Evolutionary conservation across 1,140 invertebrate genomes (phyloP).

Genomic region (Scaptomyza montana): DNA sequence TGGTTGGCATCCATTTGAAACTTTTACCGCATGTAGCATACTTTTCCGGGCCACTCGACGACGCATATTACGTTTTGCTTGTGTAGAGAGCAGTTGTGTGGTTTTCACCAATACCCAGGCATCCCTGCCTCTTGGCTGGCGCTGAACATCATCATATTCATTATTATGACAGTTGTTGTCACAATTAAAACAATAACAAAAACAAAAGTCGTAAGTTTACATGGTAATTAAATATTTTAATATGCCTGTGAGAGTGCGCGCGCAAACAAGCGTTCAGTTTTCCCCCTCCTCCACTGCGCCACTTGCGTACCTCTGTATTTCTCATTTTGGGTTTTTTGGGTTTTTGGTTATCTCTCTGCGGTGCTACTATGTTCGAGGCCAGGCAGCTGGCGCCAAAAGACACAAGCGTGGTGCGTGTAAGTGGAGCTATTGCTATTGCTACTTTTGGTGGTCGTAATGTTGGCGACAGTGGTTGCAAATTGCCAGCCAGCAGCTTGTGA

Average conservation of each 20-base stretch:
- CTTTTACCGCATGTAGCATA: slow-evolving; percentile 42
- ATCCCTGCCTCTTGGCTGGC: slow-evolving; percentile 21
- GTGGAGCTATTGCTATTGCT: slow-evolving; percentile 15
- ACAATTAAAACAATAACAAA: slow-evolving; percentile 82
- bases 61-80: slow-evolving; percentile 39
- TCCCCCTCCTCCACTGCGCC: not conserved
- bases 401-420: slow-evolving; percentile 22
- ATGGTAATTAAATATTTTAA: slow-evolving; percentile 83
- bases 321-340: slow-evolving; percentile 58
- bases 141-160: slow-evolving; percentile 78
- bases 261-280: slow-evolving; percentile 22
- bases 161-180: slow-evolving; percentile 82
- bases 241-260: slow-evolving; percentile 60
- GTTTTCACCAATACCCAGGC: not conserved
- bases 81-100: slow-evolving; percentile 17
- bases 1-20: slow-evolving; percentile 51
- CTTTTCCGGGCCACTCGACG: slow-evolving; percentile 29
- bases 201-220: slow-evolving; percentile 82
- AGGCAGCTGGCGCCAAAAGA: slow-evolving; percentile 42
- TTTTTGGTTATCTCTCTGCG: slow-evolving; percentile 40
- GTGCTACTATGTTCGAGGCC: slow-evolving; percentile 53
- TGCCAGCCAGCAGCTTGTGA: slow-evolving; percentile 67
- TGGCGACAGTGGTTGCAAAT: slow-evolving; percentile 64
- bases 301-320: slow-evolving; percentile 24
- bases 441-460: slow-evolving; percentile 43